Base-by-base conservation (phyloP, 2,797 vertebrate genomes). In the Kryptolebias ocellatus region DNA sequence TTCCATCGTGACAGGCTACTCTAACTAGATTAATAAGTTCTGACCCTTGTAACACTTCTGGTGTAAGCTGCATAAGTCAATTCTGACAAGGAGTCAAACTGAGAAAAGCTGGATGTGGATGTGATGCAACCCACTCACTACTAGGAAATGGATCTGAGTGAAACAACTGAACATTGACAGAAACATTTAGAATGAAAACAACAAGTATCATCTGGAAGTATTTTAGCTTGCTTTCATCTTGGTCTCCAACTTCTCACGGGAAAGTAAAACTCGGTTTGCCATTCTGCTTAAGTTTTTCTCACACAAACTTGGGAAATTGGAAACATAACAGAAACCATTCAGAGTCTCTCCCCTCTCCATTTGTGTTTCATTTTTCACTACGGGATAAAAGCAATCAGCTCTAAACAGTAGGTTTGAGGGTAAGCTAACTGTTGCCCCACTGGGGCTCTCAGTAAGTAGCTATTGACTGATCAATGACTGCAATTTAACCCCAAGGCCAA, bases 381-480 rank as follows among this genome's bases (percentile, higher is more conserved):
- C 34, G 65, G 50, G 42, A 80, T 72, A 80, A 86, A 83, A 58
- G 81, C 74, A 88, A 90, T 86, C 74, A 70, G 60, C 62, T 74
- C 78, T 60, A 75, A 87, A 85, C 80, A 78, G 77, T 74, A 73
- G 64, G 62, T 72, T 42, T 83, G 67, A 84, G 69, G 74, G 69
- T 73, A 79, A 66, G 61, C 72, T 52, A 71, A 85, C 78, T 71
- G 64, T 67, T 46, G 61, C 53, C 61, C 73, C 67, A 39, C 65
- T 67, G 45, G 10, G 63, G 68, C 79, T 71, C 78, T 66, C 72
- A 67, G 62, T 75, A 76, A 72, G 57, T 70, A 50, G 54, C 81
- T 75, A 90, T 84, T 86, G 83, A 90, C 70, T 81, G 83, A 87
- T 88, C 81, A 90, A 86, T 83, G 81, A 60, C 70, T 80, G 84